Percentiles rank a stretch among this genome's conserved stretches.
Conservation (phyloP, 1,140 invertebrate species). For the Macrostomum lignano region DNA sequence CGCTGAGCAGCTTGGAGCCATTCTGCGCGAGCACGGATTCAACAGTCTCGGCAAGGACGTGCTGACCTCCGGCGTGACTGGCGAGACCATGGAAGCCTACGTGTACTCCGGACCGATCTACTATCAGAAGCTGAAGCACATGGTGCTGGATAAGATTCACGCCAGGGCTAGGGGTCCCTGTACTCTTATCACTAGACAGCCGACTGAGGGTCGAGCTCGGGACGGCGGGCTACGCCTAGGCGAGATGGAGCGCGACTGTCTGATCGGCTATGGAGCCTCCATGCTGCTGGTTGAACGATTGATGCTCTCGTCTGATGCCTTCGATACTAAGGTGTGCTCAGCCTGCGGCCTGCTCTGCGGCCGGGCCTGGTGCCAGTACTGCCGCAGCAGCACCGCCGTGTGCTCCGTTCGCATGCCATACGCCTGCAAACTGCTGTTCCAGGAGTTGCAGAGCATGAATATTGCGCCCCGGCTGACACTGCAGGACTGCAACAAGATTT, state of each 20-base stretch:
- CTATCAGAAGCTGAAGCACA: constrained; percentile 71
- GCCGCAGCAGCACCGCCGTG: constrained; percentile 56
- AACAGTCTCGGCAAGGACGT: constrained; percentile 88
- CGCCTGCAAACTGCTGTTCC: constrained; percentile 89
- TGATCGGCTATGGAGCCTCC: constrained; percentile 89
- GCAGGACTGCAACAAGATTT: too few relatives aligned
- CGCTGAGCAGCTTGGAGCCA: constrained; percentile 36
- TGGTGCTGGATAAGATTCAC: constrained; percentile 99
- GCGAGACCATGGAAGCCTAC: constrained; percentile 39
- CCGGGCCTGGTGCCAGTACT: constrained; percentile 47
- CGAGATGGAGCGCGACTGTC: constrained; percentile 95
- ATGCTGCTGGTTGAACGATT: constrained; percentile 79
- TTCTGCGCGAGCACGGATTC: constrained; percentile 51
- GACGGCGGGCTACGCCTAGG: constrained; percentile 84
- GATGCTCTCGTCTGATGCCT: constrained; percentile 90
- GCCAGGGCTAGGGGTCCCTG: constrained; percentile 68
- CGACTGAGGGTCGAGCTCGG: constrained; percentile 75
- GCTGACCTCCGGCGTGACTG: constrained; percentile 1
- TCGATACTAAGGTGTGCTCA: constrained; percentile 77
- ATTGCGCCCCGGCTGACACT: constrained; percentile 50
- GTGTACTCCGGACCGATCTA: constrained; percentile 70
- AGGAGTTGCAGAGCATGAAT: constrained; percentile 91
- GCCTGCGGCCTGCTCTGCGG: constrained; percentile 50
- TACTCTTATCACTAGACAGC: constrained; percentile 74
- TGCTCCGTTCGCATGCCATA: constrained; percentile 84